Conservation (phyloP, 2,113 vertebrate genomes). For the Silurus meridionalis region DNA sequence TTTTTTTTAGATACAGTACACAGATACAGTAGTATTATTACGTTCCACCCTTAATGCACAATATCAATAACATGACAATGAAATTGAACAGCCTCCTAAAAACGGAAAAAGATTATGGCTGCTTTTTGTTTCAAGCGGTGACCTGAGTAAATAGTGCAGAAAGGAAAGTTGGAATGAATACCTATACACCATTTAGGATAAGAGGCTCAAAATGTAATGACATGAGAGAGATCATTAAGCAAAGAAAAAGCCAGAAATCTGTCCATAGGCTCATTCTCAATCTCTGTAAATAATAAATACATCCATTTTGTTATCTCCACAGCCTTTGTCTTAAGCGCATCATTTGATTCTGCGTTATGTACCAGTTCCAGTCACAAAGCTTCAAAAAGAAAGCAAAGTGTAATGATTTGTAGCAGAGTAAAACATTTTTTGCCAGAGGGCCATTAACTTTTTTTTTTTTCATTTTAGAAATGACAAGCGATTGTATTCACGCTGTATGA, state of each 20-base stretch:
- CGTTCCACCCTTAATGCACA: too few species aligned
- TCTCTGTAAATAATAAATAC: constrained; percentile 14
- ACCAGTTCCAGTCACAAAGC: constrained; percentile 15
- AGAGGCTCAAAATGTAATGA: neutral
- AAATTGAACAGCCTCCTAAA: neutral
- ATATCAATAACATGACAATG: neutral
- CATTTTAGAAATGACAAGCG: neutral
- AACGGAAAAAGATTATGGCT: neutral
- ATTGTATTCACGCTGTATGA: neutral
- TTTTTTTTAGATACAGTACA: too few species aligned
- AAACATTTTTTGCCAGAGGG: neutral
- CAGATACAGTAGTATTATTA: too few species aligned
- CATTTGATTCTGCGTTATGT: constrained; percentile 5
- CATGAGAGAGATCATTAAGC: neutral
- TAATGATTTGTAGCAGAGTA: constrained; percentile 16
- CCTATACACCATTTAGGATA: neutral
- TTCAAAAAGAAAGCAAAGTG: constrained; percentile 2
- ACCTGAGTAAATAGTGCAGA: neutral
- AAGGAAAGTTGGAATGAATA: neutral
- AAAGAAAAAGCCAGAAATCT: neutral
- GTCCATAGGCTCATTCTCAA: neutral
- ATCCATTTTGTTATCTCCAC: neutral
- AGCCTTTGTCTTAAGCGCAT: constrained; percentile 5
- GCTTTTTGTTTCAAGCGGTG: neutral
- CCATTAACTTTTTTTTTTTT: neutral